Conservation (phyloP, 2,113 vertebrate species). For the Amazona guildingii region DNA sequence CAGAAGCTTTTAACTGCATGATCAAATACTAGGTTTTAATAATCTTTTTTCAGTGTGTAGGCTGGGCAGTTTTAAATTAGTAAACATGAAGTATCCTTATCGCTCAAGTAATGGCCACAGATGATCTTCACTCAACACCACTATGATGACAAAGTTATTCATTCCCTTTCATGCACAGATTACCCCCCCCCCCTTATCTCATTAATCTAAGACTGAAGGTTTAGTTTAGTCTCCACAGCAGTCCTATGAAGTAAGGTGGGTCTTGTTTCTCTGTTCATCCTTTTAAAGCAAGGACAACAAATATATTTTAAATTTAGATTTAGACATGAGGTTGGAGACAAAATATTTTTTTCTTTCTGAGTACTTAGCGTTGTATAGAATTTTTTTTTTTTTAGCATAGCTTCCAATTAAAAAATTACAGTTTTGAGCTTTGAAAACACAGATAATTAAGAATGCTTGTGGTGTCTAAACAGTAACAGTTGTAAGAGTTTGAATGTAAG, state of each 20-base stretch:
- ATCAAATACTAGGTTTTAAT: background rate
- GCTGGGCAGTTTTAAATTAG: background rate
- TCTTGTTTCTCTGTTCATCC: background rate
- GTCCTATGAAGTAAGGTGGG: background rate
- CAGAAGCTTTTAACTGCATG: background rate
- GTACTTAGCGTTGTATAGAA: background rate
- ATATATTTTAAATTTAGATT: background rate
- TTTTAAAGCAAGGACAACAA: background rate
- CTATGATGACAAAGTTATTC: background rate
- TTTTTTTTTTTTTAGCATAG: background rate
- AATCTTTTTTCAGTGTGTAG: background rate
- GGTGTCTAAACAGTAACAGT: background rate
- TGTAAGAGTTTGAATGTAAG: background rate
- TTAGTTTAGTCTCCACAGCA: background rate
- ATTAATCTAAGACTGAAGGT: background rate
- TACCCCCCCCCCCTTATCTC: background rate
- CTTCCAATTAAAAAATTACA: background rate
- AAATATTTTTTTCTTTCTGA: background rate
- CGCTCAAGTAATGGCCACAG: background rate
- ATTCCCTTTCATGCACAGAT: background rate
- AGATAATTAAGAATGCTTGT: background rate
- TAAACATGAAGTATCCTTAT: accelerated
- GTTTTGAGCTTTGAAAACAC: background rate
- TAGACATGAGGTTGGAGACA: background rate
- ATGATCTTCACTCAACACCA: background rate